These are phyloP conservation scores for Crocallis elinguaria DNA, from an alignment of 2,888 invertebrate genomes.

Conservation along the genomic window DNA sequence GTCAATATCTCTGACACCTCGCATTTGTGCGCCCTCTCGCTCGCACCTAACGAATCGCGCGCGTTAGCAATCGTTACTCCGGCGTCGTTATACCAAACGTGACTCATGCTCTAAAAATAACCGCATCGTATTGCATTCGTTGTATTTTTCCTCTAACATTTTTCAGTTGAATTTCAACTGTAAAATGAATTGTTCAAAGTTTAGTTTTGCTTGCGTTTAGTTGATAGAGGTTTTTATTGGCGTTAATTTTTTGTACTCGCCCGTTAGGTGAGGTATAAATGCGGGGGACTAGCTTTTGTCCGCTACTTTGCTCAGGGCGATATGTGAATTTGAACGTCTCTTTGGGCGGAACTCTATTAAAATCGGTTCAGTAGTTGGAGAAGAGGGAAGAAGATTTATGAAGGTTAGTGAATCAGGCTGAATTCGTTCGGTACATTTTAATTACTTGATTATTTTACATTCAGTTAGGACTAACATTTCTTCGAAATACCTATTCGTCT, in stretches of 20 bases:
- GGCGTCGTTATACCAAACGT: conserved; percentile 23
- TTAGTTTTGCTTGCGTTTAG: conserved; percentile 2
- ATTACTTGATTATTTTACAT: too few species aligned
- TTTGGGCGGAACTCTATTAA: neutral
- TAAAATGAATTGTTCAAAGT: neutral
- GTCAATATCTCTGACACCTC: conserved; percentile 5
- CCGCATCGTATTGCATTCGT: neutral
- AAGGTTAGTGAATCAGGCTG: neutral
- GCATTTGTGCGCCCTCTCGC: conserved; percentile 3
- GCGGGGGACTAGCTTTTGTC: conserved; percentile 5
- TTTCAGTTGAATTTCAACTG: conserved; percentile 12
- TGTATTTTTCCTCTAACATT: conserved; percentile 4
- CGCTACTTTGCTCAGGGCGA: conserved; percentile 6
- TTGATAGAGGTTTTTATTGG: conserved; percentile 1
- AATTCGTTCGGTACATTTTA: neutral
- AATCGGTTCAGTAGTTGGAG: conserved; percentile 8
- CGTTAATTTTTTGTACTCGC: neutral
- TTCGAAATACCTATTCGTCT: too few species aligned
- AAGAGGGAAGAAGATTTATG: neutral
- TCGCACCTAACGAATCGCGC: conserved; percentile 10
- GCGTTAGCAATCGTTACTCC: conserved; percentile 1
- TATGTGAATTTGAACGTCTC: neutral
- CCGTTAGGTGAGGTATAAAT: conserved; percentile 21
- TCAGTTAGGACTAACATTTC: too few species aligned
- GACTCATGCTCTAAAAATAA: conserved; percentile 29